Evolutionary conservation across 1,140 invertebrate species (phyloP).

Genomic region (Orius insidiosus): DNA sequence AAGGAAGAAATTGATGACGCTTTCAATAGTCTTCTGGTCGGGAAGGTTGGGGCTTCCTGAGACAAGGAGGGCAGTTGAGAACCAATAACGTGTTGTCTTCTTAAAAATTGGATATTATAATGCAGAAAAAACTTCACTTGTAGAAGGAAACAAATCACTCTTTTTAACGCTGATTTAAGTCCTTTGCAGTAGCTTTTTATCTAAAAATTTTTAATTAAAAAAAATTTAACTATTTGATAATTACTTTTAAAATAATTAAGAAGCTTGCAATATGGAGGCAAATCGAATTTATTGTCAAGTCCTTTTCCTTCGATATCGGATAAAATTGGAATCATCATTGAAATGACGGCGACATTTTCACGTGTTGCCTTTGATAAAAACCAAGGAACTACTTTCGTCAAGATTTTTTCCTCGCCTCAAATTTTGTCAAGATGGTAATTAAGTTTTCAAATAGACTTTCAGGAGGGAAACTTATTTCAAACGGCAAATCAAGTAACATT

Average conservation of each 20-base stretch:
- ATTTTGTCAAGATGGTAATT: conserved; percentile 22
- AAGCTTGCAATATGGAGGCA: too few species aligned
- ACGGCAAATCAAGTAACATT: conserved; percentile 21
- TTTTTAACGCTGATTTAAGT: too few species aligned
- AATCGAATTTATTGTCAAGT: too few species aligned
- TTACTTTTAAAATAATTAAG: too few species aligned
- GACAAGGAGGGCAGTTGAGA: conserved; percentile 3
- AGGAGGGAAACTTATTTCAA: conserved; percentile 26
- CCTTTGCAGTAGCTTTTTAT: too few species aligned
- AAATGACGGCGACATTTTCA: too few species aligned
- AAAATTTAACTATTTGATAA: too few species aligned
- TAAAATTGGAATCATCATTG: too few species aligned
- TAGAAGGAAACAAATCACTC: not conserved
- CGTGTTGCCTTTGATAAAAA: too few species aligned
- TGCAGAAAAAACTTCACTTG: not conserved
- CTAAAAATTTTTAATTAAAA: too few species aligned
- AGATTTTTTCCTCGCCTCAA: not conserved
- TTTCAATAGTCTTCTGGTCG: not conserved
- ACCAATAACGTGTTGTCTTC: conserved; percentile 1
- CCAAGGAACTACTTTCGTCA: too few species aligned
- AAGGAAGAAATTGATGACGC: conserved; percentile 2
- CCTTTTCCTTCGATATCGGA: too few species aligned
- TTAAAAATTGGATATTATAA: not conserved
- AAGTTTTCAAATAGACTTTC: conserved; percentile 22
- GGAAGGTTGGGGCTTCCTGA: not conserved